A percentile compares a stretch with the other conserved stretches of the same genome.
phyloP scores from a whole-genome alignment of 23 tunicate species.

The Trididemnum nubilum region DNA sequence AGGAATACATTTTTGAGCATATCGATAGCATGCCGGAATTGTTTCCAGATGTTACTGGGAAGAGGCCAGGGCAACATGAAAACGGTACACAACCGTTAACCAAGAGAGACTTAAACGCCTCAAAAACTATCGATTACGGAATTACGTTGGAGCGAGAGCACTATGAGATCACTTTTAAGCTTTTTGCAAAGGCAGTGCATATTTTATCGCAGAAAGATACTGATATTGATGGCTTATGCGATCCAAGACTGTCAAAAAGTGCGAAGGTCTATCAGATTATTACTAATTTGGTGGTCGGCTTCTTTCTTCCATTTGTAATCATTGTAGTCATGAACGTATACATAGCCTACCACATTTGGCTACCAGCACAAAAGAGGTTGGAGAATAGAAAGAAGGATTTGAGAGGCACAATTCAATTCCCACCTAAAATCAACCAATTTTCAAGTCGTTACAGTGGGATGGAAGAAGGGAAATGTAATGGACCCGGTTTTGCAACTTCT shows the following conservation, averaged over 20 bases:
- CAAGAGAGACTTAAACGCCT: neutral
- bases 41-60: neutral
- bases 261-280: conserved; percentile 63
- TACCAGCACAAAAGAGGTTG: conserved; percentile 58
- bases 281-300: conserved; percentile 73
- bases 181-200: neutral
- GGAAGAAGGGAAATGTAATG: neutral
- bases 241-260: conserved; percentile 33
- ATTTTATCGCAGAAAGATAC: neutral
- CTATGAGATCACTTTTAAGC: neutral
- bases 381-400: neutral
- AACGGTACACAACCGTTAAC: neutral
- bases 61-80: neutral
- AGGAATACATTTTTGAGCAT: neutral
- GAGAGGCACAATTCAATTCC: neutral
- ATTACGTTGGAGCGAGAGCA: neutral
- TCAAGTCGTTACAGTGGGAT: neutral
- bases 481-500: neutral
- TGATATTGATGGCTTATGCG: conserved; percentile 31
- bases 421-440: neutral
- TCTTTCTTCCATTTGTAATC: conserved; percentile 67
- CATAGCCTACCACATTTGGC: conserved; percentile 82
- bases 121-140: neutral
- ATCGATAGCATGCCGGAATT: neutral
- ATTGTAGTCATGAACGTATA: conserved; percentile 66